These are phyloP conservation scores for Zosterops hypoxanthus DNA, from an alignment of 2,113 vertebrate species.

Conservation along the genomic window DNA sequence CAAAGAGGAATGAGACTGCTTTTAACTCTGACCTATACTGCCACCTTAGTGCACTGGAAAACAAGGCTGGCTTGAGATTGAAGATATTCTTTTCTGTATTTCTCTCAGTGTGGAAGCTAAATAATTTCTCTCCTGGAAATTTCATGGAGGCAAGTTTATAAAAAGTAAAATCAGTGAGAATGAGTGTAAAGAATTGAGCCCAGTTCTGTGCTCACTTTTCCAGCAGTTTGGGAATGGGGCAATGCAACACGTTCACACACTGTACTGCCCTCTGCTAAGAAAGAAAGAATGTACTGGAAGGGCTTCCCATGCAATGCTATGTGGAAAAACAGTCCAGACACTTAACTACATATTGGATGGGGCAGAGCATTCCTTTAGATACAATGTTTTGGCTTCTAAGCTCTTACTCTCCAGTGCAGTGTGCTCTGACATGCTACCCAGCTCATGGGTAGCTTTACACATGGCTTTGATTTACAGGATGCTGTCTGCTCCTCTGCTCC, in stretches of 20 bases:
- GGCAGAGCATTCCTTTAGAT: not conserved
- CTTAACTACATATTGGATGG: not conserved
- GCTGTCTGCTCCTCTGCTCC: not conserved
- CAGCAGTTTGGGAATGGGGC: not conserved
- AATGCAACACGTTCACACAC: not conserved
- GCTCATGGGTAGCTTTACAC: not conserved
- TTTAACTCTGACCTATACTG: not conserved
- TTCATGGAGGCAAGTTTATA: not conserved
- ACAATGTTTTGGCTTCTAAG: not conserved
- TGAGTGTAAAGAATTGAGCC: not conserved
- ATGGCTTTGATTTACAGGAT: constrained; percentile 1
- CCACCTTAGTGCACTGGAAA: not conserved
- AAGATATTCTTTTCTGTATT: not conserved
- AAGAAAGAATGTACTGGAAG: not conserved
- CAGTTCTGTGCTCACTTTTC: not conserved
- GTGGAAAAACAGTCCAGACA: not conserved
- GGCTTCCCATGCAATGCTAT: not conserved
- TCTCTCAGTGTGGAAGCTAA: not conserved
- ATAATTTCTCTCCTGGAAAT: not conserved
- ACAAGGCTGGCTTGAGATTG: not conserved
- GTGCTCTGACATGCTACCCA: not conserved
- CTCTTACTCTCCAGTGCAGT: not conserved
- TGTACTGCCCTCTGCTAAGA: not conserved
- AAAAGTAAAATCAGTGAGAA: not conserved
- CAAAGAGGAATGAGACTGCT: not conserved